Conservation (phyloP, 1,140 invertebrate species). For the Matsumurasca onukii region DNA sequence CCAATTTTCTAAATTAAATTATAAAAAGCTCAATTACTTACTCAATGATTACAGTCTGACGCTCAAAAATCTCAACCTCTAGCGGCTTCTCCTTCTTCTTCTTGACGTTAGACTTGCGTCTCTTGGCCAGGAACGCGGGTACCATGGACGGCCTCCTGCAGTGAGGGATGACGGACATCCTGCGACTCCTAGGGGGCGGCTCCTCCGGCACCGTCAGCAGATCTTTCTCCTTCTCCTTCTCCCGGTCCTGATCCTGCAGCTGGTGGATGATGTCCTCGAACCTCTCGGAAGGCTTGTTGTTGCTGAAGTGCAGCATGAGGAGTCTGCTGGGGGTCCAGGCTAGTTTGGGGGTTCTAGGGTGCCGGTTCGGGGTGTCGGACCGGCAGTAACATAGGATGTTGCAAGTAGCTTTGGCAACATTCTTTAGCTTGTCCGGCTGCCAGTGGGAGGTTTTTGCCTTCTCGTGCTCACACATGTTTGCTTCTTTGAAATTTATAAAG, state of each 20-base stretch:
- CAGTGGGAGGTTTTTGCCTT: too few relatives aligned
- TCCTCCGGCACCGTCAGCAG: background rate
- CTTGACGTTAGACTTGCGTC: too few relatives aligned
- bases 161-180: background rate
- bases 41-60: slow-evolving; percentile 3
- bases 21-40: too few relatives aligned
- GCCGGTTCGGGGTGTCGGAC: background rate
- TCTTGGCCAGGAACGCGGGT: too few relatives aligned
- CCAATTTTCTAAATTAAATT: too few relatives aligned
- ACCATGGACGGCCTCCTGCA: too few relatives aligned
- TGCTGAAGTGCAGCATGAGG: slow-evolving; percentile 8
- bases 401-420: background rate
- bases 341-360: slow-evolving; percentile 1
- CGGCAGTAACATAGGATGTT: background rate
- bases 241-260: background rate
- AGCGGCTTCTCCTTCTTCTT: background rate
- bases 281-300: background rate
- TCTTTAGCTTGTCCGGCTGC: too few relatives aligned
- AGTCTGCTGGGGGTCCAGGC: slow-evolving; percentile 3
- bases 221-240: background rate
- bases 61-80: background rate
- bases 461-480: too few relatives aligned
- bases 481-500: too few relatives aligned
- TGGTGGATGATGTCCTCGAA: slow-evolving; percentile 16
- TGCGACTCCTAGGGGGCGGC: background rate